Conservation (phyloP, 2,797 vertebrate species). For the Phrynocephalus vlangalii region DNA sequence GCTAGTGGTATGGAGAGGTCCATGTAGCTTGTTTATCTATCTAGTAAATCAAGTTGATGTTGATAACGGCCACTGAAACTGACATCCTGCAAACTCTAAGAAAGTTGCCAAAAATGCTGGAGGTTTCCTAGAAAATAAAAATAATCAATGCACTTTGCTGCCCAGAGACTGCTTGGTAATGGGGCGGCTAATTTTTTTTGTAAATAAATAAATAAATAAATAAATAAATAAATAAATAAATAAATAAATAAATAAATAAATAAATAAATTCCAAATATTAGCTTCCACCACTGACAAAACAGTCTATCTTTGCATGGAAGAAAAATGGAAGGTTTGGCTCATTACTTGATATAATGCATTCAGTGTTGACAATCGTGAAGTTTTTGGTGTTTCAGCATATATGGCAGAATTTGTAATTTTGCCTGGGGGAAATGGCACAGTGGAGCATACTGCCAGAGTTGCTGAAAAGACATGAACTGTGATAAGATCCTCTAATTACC, state of each 20-base stretch:
- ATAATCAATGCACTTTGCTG: background rate
- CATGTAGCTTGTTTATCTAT: background rate
- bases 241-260: no score
- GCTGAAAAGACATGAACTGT: constrained; percentile 40
- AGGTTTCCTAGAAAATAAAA: background rate
- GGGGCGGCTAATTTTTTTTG: no score
- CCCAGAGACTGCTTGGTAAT: no score
- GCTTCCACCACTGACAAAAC: background rate
- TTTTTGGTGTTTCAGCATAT: constrained; percentile 43
- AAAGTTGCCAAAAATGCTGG: background rate
- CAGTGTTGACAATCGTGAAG: constrained; percentile 20
- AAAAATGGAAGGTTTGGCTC: constrained; percentile 20
- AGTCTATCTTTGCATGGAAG: constrained; percentile 21
- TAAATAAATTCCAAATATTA: background rate
- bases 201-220: no score
- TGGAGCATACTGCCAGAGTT: constrained; percentile 24
- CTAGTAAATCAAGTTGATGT: constrained; percentile 1
- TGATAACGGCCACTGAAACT: background rate
- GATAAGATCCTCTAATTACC: constrained; percentile 41
- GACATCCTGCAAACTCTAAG: background rate
- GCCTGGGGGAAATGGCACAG: constrained; percentile 22
- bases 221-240: no score
- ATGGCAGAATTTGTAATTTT: constrained; percentile 48
- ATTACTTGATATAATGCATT: constrained; percentile 46
- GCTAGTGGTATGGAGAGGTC: background rate